Percentiles rank a stretch among this genome's conserved stretches.
Evolutionary conservation across 1,140 invertebrate genomes (phyloP).

Genomic region (Ceratosolen fusciceps): DNA sequence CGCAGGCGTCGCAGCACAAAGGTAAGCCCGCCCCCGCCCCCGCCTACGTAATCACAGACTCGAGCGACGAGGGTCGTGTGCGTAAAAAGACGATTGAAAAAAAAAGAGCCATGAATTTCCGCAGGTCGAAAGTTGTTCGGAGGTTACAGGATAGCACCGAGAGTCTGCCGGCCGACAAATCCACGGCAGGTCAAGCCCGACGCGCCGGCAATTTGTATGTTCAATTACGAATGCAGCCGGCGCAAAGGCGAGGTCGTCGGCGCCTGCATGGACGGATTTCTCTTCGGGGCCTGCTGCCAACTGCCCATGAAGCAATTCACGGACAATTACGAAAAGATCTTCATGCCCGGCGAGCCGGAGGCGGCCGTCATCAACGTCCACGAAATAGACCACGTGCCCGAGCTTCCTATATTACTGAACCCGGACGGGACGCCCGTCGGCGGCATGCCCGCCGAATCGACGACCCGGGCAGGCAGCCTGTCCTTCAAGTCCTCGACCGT

Average conservation of each 20-base stretch:
- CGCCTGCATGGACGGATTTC: constrained; percentile 91
- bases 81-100: neutral
- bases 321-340: constrained; percentile 38
- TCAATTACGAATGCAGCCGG: constrained; percentile 90
- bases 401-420: constrained; percentile 65
- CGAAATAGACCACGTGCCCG: constrained; percentile 65
- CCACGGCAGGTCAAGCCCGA: constrained; percentile 63
- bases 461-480: constrained; percentile 3
- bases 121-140: constrained; percentile 84
- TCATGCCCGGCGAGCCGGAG: constrained; percentile 39
- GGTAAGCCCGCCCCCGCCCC: constrained; percentile 47
- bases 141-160: constrained; percentile 86
- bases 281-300: constrained; percentile 92
- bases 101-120: neutral
- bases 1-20: constrained; percentile 51
- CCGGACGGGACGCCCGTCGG: constrained; percentile 63
- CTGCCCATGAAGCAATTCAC: constrained; percentile 67
- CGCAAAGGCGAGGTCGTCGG: constrained; percentile 87
- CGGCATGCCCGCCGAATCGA: constrained; percentile 18
- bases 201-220: constrained; percentile 91
- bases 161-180: constrained; percentile 78
- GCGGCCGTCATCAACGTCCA: constrained; percentile 53
- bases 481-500: neutral
- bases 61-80: neutral
- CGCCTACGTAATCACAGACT: neutral